Evolutionary conservation across 64 coral and sea anemone genomes (phyloP).

Genomic region (Platygyra sinensis): DNA sequence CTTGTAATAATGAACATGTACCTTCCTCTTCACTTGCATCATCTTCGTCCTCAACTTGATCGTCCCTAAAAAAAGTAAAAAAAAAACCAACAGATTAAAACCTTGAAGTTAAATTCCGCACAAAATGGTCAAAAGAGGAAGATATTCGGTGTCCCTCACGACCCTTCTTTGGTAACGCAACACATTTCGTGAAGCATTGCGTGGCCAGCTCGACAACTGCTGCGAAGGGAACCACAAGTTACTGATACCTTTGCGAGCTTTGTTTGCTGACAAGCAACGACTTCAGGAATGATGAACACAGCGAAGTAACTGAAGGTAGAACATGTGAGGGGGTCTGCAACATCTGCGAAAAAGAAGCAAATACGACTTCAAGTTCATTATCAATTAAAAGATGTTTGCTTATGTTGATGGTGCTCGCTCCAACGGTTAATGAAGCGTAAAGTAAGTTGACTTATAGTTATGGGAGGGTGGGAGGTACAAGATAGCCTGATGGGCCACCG

Average conservation of each 20-base stretch:
- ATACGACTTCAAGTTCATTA: neutral
- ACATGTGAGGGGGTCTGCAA: conserved; percentile 69
- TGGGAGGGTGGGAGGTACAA: too few species aligned
- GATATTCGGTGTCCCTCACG: too few species aligned
- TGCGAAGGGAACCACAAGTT: neutral
- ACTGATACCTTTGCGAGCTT: neutral
- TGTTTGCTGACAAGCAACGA: conserved; percentile 64
- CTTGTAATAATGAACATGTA: neutral
- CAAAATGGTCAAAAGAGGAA: neutral
- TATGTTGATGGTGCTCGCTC: too few species aligned
- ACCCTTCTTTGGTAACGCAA: neutral
- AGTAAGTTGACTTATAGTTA: too few species aligned
- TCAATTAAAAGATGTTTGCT: too few species aligned
- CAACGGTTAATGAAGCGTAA: too few species aligned
- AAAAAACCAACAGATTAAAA: neutral
- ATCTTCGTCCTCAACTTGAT: neutral
- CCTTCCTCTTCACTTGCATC: conserved; percentile 10
- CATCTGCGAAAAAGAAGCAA: conserved; percentile 50
- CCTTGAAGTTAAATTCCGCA: neutral
- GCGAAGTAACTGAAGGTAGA: conserved; percentile 57
- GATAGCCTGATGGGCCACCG: too few species aligned
- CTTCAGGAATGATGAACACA: conserved; percentile 65
- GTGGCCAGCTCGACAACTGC: neutral
- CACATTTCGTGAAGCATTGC: neutral
- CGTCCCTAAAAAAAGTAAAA: conserved; percentile 6